A percentile compares a stretch with the other conserved stretches of the same genome.
Evolutionary conservation across 2,888 invertebrate species (phyloP).

Genomic region (Rhamphomyia laevipes): DNA sequence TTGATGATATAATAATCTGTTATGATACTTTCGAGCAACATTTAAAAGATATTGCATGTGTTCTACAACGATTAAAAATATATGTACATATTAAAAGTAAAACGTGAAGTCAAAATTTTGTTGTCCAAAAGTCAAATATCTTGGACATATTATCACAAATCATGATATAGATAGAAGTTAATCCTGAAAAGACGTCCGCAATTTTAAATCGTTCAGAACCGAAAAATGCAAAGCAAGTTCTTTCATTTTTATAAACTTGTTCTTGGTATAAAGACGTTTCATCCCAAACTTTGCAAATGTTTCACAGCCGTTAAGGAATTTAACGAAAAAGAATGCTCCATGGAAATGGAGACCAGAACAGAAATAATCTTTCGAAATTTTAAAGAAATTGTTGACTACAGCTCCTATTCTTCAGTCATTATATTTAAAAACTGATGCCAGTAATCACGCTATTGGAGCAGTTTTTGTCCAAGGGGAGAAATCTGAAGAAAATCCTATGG

Average conservation of each 20-base stretch:
- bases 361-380: conserved; percentile 12
- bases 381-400: conserved; percentile 14
- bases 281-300: conserved; percentile 13
- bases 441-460: conserved; percentile 15
- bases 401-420: conserved; percentile 18
- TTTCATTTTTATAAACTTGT: conserved; percentile 14
- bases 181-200: conserved; percentile 16
- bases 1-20: conserved; percentile 21
- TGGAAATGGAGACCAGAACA: conserved; percentile 21
- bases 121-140: conserved; percentile 1
- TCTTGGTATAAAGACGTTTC: conserved; percentile 14
- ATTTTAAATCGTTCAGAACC: conserved; percentile 15
- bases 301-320: conserved; percentile 20
- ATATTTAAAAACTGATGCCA: conserved; percentile 20
- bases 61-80: conserved; percentile 17
- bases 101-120: conserved; percentile 2
- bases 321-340: conserved; percentile 19
- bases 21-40: conserved; percentile 16
- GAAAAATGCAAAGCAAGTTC: conserved; percentile 12
- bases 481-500: conserved; percentile 14
- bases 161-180: conserved; percentile 14
- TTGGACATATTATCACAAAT: conserved; percentile 11
- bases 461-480: conserved; percentile 4
- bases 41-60: conserved; percentile 17
- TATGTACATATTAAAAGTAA: conserved; percentile 14